phyloP scores from a whole-genome alignment of 2,797 vertebrate genomes.

The Ctenosaura bakeri region DNA sequence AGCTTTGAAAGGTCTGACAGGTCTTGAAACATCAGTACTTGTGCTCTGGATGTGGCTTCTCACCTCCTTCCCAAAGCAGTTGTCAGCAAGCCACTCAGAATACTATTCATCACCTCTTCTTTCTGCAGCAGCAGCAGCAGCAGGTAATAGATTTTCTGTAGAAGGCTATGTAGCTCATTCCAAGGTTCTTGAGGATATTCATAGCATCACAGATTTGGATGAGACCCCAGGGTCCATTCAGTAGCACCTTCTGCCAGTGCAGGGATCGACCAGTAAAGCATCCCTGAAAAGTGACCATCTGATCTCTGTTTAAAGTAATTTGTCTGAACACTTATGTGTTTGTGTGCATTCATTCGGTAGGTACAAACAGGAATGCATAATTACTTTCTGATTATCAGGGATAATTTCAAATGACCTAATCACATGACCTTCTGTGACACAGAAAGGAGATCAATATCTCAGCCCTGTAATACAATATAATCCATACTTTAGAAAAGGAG shows the following conservation, averaged over 20 bases:
- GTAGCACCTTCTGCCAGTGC: neutral
- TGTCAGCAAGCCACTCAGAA: slow-evolving; percentile 14
- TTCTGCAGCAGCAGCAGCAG: neutral
- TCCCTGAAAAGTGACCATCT: neutral
- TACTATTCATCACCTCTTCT: neutral
- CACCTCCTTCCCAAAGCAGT: neutral
- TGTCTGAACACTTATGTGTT: neutral
- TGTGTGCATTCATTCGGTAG: no score
- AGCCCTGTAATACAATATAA: neutral
- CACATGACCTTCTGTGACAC: neutral
- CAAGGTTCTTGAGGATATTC: neutral
- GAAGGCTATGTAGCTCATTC: neutral
- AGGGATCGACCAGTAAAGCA: neutral
- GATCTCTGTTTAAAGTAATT: neutral
- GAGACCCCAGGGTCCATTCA: no score
- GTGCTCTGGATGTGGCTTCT: neutral
- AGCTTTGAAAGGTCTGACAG: neutral
- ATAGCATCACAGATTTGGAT: no score
- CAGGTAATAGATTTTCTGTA: no score
- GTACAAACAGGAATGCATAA: neutral
- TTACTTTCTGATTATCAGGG: neutral
- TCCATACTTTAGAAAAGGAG: neutral
- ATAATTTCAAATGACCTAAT: neutral
- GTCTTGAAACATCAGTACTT: neutral
- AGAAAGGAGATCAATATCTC: neutral